phyloP scores from a whole-genome alignment of 1,140 invertebrate genomes.

The Philotrypesis tridentata region DNA sequence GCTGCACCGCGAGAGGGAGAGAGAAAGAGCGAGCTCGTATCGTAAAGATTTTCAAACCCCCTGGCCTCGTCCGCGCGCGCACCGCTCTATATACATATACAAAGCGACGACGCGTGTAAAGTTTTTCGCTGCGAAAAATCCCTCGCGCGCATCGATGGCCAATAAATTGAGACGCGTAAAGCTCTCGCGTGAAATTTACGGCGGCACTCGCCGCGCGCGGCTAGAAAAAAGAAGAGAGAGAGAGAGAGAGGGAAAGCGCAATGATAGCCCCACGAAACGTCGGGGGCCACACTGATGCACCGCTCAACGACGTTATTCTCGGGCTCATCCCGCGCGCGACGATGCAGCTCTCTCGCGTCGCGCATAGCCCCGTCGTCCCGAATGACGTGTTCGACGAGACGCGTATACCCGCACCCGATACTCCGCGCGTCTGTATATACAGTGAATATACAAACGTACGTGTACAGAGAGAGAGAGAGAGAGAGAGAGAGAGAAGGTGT shows the following conservation, averaged over 20 bases:
- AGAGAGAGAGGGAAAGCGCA: too few species aligned
- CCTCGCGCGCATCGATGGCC: background rate
- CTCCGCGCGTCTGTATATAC: too few species aligned
- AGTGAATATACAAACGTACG: background rate
- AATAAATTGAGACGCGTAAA: conserved; percentile 41
- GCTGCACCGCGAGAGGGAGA: too few species aligned
- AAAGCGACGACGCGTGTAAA: background rate
- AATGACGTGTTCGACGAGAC: conserved; percentile 45
- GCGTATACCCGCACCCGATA: background rate
- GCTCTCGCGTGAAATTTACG: conserved; percentile 15
- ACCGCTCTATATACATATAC: background rate
- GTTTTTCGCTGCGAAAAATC: background rate
- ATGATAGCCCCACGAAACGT: background rate
- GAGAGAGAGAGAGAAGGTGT: too few species aligned
- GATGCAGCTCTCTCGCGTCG: too few species aligned
- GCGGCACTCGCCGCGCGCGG: background rate
- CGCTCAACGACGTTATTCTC: background rate
- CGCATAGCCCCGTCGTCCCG: too few species aligned
- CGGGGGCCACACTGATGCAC: background rate
- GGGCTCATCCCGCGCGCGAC: too few species aligned
- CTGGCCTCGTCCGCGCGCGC: too few species aligned
- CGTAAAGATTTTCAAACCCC: conserved; percentile 32
- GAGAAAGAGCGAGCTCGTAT: background rate
- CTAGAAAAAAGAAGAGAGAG: conserved; percentile 3
- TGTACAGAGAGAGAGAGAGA: background rate